phyloP scores from a whole-genome alignment of 1,140 invertebrate genomes.

The Vanessa tameamea region DNA sequence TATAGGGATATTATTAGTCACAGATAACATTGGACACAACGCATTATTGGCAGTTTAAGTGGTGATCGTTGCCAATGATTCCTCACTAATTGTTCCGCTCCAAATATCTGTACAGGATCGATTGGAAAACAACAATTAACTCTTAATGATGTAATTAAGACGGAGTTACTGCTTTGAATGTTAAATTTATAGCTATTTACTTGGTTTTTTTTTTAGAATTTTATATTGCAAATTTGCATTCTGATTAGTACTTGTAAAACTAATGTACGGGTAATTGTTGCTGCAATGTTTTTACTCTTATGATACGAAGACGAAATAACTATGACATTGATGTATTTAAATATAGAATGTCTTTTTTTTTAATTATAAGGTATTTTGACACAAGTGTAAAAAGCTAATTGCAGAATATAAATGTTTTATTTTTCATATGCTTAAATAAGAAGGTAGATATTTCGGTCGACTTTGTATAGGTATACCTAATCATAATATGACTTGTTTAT shows the following conservation, averaged over 20 bases:
- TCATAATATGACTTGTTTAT: background rate
- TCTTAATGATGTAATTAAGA: constrained; percentile 12
- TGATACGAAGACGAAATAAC: too few relatives aligned
- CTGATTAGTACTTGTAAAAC: background rate
- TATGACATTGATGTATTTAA: too few relatives aligned
- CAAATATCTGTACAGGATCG: constrained; percentile 2
- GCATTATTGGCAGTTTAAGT: constrained; percentile 12
- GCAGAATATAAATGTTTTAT: too few relatives aligned
- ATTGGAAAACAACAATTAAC: constrained; percentile 10
- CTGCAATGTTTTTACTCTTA: too few relatives aligned
- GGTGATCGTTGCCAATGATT: constrained; percentile 12
- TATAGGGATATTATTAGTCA: background rate
- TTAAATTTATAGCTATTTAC: constrained; percentile 1
- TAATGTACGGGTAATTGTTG: background rate
- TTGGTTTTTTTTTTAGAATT: background rate
- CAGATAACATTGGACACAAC: constrained; percentile 3
- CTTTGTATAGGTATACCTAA: background rate
- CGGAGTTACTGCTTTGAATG: constrained; percentile 6
- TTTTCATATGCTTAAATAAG: too few relatives aligned
- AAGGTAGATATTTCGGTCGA: too few relatives aligned
- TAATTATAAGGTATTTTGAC: background rate
- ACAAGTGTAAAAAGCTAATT: too few relatives aligned
- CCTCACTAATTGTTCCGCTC: constrained; percentile 12
- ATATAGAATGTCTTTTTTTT: background rate
- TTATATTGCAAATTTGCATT: constrained; percentile 7